Conservation (phyloP, 2,797 vertebrate genomes). For the Pithecia hirsuta region DNA sequence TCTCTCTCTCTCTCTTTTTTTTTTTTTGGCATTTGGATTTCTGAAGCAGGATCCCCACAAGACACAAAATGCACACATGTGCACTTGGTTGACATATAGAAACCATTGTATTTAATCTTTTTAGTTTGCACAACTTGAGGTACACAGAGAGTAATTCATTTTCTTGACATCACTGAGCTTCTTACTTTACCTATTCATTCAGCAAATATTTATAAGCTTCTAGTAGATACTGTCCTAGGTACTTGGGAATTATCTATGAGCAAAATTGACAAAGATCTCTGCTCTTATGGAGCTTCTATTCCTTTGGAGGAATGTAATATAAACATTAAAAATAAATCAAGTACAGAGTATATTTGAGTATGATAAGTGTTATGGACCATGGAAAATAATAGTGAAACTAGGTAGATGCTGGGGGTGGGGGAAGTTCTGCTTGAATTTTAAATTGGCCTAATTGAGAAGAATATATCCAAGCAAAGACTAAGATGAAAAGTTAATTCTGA, state of each 20-base stretch:
- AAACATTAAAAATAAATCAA: slow-evolving; percentile 15
- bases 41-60: neutral
- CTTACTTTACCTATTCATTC: neutral
- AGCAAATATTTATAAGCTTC: neutral
- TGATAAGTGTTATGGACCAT: neutral
- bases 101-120: neutral
- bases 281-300: neutral
- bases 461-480: neutral
- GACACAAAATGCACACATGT: neutral
- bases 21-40: neutral
- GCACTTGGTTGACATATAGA: neutral
- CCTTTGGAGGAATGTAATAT: neutral
- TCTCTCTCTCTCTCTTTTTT: neutral
- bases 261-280: slow-evolving; percentile 42
- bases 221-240: neutral
- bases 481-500: neutral
- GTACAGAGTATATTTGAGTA: neutral
- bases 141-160: neutral
- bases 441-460: neutral
- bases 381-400: neutral
- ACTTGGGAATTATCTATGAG: neutral
- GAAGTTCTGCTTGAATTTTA: neutral
- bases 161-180: neutral
- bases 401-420: neutral
- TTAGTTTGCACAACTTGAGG: neutral